Evolutionary conservation across 2,113 vertebrate genomes (phyloP), one percentile per base, ranked within the genome.

Genomic region (Turdus rufiventris): DNA sequence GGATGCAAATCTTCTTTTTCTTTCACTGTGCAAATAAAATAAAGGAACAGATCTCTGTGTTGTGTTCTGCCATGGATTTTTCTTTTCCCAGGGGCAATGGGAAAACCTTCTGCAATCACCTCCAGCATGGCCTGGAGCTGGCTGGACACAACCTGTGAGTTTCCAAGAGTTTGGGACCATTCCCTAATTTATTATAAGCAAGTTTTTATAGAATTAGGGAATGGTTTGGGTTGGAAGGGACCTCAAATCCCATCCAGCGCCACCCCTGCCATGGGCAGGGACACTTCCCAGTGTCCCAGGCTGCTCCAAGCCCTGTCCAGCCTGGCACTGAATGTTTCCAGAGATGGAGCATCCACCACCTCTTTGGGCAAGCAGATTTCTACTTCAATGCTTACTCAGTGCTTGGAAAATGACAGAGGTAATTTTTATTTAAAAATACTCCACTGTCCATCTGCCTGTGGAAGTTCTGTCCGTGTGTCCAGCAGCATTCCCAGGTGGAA

Each of bases 1-100:
- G 99, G 99, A 96, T 99, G 98, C 66, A 99, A 98, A 97, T 99
- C 99, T 97, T 99, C 99, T 89, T 99, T 99, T 96, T 99, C 99
- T 98, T 99, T 99, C 57, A 99, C 99, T 99, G 96, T 85, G 97
- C 92, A 87, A 93, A 89, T 93, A 62, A 94, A 85, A 96, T 91
- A 96, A 96, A 96, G 91, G 88, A 94, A 94, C 45, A 96, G 60
- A 76, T 78, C 73, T 95, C 63, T 95, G 92, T 5, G 63, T 71
- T n/a, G 19, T 54, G 75, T 68, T 88, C 79, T 1, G 3, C 42
- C 2, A 19, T 18, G 73, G 78, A 47, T 65, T 89, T 73, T 62
- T 29, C 11, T 48, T 60, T 71, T 57, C 8, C 11, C 60, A 72
- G 40, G 53, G 48, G 66, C 24, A 58, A 31, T 24, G 61, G 61